Evolutionary conservation across 1,140 invertebrate genomes (phyloP), one percentile per base, ranked within the genome.

Genomic region (Bombus soroeensis): DNA sequence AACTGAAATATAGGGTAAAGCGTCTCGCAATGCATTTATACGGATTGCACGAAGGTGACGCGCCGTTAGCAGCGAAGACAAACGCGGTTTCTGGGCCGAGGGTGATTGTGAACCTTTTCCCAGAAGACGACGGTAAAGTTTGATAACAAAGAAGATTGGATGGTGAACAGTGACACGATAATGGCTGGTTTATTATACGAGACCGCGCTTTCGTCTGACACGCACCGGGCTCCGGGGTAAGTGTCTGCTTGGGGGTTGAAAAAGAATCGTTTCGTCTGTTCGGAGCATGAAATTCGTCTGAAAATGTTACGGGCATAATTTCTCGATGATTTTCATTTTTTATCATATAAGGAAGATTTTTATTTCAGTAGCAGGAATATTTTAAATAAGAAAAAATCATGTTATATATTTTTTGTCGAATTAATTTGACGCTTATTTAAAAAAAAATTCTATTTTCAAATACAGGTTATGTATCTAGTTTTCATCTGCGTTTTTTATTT

Each of bases 21-120:
- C 37, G 59, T 75, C 71, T 81, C 59, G 59, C 73, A 41, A 81
- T 59, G 84, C 79, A 81, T 81, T 85, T 71, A 22, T 85, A 85
- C n/a, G 84, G 79, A 81, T 85, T 81, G 79, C 79, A 47, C 10
- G 32, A 32, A n/a, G 83, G 15, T n/a, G 37, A 70, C 3, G 39
- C 37, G 41, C 39, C 39, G 32, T 53, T 57, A 57, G 73, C 68
- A 73, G 37, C 10, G 43, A 74, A 74, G 79, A 75, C 47, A 57
- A 84, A 85, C 83, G 68, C 53, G 76, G 57, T 71, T 85, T 62
- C 47, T 62, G 41, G 83, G 66, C 6, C 76, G 66, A 79, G 66
- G 75, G 75, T 59, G 53, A 15, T 13, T 72, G 74, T 28, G 43
- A 47, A 39, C 59, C 22, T 81, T 75, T 68, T 80, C 37, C 39